Percentiles rank a stretch among this genome's conserved stretches.
Conservation (phyloP, 2,797 vertebrate species). For the Chaunax sp. region DNA sequence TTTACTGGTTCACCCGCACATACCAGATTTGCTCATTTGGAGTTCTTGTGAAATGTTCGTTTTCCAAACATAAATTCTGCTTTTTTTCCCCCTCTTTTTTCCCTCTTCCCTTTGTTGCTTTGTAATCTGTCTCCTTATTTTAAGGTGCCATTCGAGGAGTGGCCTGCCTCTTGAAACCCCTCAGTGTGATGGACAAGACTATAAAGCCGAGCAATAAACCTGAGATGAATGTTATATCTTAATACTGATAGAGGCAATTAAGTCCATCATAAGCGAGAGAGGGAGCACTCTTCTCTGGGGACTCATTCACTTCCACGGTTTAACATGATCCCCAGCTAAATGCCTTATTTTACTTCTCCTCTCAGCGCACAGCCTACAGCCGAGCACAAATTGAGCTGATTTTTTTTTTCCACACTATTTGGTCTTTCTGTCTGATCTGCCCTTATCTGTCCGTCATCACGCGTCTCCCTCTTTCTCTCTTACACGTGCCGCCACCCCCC, state of each 20-base stretch:
- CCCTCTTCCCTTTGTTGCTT: conserved; percentile 21
- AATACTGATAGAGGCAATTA: conserved; percentile 83
- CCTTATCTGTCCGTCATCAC: conserved; percentile 65
- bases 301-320: conserved; percentile 75
- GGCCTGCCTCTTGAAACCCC: conserved; percentile 64
- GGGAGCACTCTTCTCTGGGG: conserved; percentile 67
- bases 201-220: conserved; percentile 76
- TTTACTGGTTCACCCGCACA: conserved; percentile 16
- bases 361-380: conserved; percentile 64
- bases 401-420: conserved; percentile 58
- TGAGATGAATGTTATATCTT: conserved; percentile 81
- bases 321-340: conserved; percentile 76
- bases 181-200: conserved; percentile 72
- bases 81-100: neutral
- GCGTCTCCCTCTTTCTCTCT: conserved; percentile 10
- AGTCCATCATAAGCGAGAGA: conserved; percentile 75
- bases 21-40: conserved; percentile 43
- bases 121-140: conserved; percentile 69
- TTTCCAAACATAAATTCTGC: conserved; percentile 50
- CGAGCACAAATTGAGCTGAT: conserved; percentile 69
- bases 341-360: conserved; percentile 75
- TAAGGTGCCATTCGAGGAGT: conserved; percentile 62
- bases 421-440: conserved; percentile 65
- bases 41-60: conserved; percentile 26
- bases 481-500: conserved; percentile 36